Conservation (phyloP, 2,888 invertebrate species). For the Oscheius onirici region DNA sequence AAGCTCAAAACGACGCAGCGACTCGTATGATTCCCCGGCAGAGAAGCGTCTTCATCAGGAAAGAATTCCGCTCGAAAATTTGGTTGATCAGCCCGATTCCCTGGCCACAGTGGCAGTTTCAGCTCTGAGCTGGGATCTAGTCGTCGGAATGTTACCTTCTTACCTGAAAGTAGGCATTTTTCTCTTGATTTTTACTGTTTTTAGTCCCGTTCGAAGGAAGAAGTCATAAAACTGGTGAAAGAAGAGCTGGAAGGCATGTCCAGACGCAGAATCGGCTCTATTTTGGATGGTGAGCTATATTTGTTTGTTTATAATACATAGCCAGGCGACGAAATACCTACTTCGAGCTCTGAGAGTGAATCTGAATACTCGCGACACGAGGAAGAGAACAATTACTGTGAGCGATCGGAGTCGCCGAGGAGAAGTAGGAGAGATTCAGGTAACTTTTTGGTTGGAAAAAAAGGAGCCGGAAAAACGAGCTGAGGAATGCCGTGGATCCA, state of each 20-base stretch:
- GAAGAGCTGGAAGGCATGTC: constrained; percentile 21
- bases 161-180: constrained; percentile 3
- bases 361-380: neutral
- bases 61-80: neutral
- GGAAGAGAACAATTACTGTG: neutral
- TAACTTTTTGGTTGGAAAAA: neutral
- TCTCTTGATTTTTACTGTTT: neutral
- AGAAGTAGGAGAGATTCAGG: neutral
- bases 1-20: constrained; percentile 7
- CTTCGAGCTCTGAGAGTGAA: constrained; percentile 16
- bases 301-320: neutral
- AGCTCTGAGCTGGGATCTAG: constrained; percentile 15
- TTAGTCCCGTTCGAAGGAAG: constrained; percentile 11
- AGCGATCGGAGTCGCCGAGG: neutral
- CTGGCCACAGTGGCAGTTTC: neutral
- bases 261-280: neutral
- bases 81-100: neutral
- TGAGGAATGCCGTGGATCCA: too few relatives aligned
- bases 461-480: too few relatives aligned
- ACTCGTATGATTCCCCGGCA: constrained; percentile 3
- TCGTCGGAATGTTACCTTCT: constrained; percentile 15
- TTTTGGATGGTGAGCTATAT: constrained; percentile 3
- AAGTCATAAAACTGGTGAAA: constrained; percentile 3
- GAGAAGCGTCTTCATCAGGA: constrained; percentile 10
- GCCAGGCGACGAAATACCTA: constrained; percentile 8